Evolutionary conservation across 92 coral and sea anemone species (phyloP), one percentile per base, ranked within the genome.

Genomic region (Montipora capitata): DNA sequence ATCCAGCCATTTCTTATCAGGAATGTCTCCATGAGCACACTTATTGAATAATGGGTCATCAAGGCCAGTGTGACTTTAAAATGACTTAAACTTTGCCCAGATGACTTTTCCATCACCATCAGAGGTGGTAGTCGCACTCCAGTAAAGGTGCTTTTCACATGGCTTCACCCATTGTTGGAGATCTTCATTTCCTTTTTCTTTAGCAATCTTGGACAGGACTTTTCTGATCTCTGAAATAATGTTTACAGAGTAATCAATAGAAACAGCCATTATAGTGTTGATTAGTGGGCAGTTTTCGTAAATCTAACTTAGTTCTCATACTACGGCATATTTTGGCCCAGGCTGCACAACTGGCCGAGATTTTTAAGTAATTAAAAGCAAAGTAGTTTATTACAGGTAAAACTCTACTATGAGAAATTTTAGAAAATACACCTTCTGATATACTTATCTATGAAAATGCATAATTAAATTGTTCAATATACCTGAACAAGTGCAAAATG

Each of bases 401-500:
- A 56, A 56, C n/a, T 20, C 27, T 20, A 20, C 27, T 68, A 40
- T 38, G 43, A 68, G 14, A 35, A 35, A 40, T 68, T 8, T 68
- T 68, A 68, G 48, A 69, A 8, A 14, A 69, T 41, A 10, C 74
- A 69, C 52, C 52, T 45, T 45, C 52, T 45, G 52, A 45, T 45
- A 45, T 45, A 45, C 74, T 61, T 61, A 61, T 14, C 67, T 61
- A 15, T 11, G 16, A 69, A 40, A 38, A 40, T 40, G 3, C n/a
- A 52, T 5, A 81, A 78, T 57, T 59, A 58, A 38, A 49, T 41
- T 51, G 48, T 78, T 69, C 17, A 38, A 70, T 39, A 12, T 13
- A 86, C 90, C 93, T 90, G 87, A 79, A 90, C 90, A 59, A 90
- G 84, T 49, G 85, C 59, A 75, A 90, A 90, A 67, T 90, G 89